A percentile compares a stretch with the other conserved stretches of the same genome.
Conservation (phyloP, 2,888 invertebrate species). For the Euphydryas editha region DNA sequence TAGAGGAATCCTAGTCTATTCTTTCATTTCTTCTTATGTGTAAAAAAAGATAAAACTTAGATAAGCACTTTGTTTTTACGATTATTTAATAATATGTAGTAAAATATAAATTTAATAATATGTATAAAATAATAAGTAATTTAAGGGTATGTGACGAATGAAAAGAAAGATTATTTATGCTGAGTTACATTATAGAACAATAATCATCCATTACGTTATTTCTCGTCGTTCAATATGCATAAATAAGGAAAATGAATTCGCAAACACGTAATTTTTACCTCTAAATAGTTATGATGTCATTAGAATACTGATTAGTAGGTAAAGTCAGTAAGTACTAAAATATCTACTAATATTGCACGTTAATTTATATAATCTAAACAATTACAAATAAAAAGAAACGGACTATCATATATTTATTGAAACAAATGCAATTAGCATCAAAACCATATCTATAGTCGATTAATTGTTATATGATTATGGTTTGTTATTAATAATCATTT, state of each 20-base stretch:
- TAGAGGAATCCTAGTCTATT: too few relatives aligned
- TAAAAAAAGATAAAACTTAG: too few relatives aligned
- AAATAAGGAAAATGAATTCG: background rate
- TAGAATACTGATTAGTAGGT: background rate
- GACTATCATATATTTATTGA: slow-evolving; percentile 20
- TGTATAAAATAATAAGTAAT: too few relatives aligned
- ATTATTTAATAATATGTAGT: too few relatives aligned
- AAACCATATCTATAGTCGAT: slow-evolving; percentile 43
- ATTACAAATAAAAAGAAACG: slow-evolving; percentile 2
- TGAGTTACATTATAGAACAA: too few relatives aligned
- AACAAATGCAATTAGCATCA: slow-evolving; percentile 12
- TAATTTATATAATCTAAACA: background rate
- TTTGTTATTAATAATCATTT: slow-evolving; percentile 74
- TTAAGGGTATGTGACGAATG: too few relatives aligned
- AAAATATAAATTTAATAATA: too few relatives aligned
- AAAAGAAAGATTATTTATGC: too few relatives aligned
- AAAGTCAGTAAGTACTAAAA: background rate
- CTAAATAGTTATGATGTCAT: too few relatives aligned
- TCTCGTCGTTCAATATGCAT: background rate
- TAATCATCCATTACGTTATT: background rate
- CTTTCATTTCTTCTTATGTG: too few relatives aligned
- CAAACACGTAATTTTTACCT: background rate
- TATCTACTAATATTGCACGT: background rate
- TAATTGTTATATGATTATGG: slow-evolving; percentile 65
- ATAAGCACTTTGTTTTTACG: too few relatives aligned